Percentiles rank a stretch among this genome's conserved stretches.
Conservation (phyloP, 37 sponge, comb jelly and placozoan species). For the Cladorhizidae sp. region DNA sequence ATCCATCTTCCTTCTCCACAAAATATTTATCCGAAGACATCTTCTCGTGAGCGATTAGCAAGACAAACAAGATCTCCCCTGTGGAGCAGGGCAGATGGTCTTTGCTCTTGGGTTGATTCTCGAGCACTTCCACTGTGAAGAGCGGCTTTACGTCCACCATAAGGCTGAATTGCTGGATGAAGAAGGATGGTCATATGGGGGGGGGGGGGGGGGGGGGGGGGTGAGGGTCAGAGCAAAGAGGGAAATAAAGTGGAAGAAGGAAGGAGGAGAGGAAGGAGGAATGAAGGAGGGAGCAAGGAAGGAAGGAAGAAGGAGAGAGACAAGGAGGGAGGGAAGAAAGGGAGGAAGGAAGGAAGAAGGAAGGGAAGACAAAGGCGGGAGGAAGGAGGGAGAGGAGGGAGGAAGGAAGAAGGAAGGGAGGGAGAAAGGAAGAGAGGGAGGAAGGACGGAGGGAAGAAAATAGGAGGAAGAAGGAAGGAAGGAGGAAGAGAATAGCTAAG, state of each 20-base stretch:
- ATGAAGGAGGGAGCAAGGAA: not conserved
- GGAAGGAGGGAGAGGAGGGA: not conserved
- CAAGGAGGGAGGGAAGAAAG: conserved; percentile 1
- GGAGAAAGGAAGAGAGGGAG: not conserved
- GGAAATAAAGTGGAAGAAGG: not conserved
- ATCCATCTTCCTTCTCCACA: conserved; percentile 69
- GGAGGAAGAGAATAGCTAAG: not conserved
- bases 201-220: conserved; percentile 5
- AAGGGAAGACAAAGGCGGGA: not conserved
- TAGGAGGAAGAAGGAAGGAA: not conserved
- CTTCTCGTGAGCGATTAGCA: conserved; percentile 58
- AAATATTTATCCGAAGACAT: conserved; percentile 50
- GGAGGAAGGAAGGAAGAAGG: conserved; percentile 1
- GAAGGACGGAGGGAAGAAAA: not conserved
- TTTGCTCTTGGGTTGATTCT: conserved; percentile 40
- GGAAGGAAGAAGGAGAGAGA: not conserved
- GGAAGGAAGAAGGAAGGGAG: not conserved
- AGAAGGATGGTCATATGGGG: too few species aligned
- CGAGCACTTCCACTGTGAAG: conserved; percentile 33
- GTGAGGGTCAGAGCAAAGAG: conserved; percentile 1
- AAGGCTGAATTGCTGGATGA: conserved; percentile 20
- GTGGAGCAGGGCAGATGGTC: conserved; percentile 22
- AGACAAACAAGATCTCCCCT: conserved; percentile 44
- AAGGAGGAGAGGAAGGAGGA: not conserved
- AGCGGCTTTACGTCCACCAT: conserved; percentile 22